Evolutionary conservation across 2,797 vertebrate species (phyloP).

Genomic region (Carcharodon carcharias): DNA sequence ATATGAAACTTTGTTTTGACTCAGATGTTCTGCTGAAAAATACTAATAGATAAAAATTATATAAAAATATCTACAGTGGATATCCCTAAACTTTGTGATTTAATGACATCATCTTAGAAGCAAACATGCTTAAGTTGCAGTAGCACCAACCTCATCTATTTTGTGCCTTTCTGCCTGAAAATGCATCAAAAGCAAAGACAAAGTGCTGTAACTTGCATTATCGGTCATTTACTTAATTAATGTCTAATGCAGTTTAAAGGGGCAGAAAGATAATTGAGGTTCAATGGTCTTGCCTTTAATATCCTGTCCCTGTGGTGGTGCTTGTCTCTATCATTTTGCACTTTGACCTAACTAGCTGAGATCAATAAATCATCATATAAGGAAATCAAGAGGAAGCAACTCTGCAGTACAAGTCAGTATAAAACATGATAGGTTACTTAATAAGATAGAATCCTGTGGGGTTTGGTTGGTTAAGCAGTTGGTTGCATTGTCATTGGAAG

Average conservation of each 20-base stretch:
- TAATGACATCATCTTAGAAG: not conserved
- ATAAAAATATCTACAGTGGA: not conserved
- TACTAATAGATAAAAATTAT: not conserved
- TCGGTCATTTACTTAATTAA: not conserved
- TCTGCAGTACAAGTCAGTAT: not conserved
- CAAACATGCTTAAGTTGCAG: not conserved
- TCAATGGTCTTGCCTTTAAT: not conserved
- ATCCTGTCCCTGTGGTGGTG: too few relatives aligned
- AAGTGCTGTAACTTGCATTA: not conserved
- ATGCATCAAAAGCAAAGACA: not conserved
- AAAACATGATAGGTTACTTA: not conserved
- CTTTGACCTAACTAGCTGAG: not conserved
- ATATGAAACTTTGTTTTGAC: not conserved
- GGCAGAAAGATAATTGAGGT: not conserved
- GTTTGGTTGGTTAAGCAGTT: not conserved
- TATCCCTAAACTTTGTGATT: not conserved
- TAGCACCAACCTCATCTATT: not conserved
- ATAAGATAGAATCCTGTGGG: not conserved
- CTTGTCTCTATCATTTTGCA: not conserved
- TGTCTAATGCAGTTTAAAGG: not conserved
- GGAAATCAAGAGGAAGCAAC: not conserved
- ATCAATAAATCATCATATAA: not conserved
- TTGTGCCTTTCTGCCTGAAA: not conserved
- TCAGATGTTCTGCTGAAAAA: not conserved
- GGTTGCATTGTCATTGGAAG: not conserved